Evolutionary conservation across 2,797 vertebrate genomes (phyloP).

Genomic region (Chiloscyllium punctatum): DNA sequence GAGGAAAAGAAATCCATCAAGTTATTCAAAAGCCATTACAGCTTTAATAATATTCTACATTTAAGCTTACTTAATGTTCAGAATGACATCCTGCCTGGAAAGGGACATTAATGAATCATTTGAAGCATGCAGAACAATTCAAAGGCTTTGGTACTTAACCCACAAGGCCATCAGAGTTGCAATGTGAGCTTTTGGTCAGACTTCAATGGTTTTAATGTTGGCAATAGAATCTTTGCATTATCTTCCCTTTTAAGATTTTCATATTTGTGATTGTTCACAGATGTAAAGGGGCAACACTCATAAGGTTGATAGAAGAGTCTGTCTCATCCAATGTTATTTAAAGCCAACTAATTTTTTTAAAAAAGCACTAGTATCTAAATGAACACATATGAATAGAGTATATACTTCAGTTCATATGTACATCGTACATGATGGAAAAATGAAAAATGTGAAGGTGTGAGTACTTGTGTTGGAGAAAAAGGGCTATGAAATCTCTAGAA

Average conservation of each 20-base stretch:
- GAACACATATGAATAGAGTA: neutral
- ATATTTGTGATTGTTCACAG: neutral
- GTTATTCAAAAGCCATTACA: slow-evolving; percentile 29
- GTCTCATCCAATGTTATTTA: neutral
- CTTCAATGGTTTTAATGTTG: neutral
- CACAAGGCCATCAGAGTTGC: neutral
- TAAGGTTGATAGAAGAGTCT: neutral
- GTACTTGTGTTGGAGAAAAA: neutral
- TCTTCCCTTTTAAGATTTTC: neutral
- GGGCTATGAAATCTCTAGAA: neutral
- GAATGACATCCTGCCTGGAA: slow-evolving; percentile 26
- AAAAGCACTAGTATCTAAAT: neutral
- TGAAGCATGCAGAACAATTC: slow-evolving; percentile 3
- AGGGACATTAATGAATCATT: slow-evolving; percentile 34
- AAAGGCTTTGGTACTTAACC: slow-evolving; percentile 23
- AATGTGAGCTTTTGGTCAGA: slow-evolving; percentile 11
- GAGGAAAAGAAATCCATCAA: slow-evolving; percentile 32
- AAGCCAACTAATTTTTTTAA: neutral
- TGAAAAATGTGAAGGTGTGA: neutral
- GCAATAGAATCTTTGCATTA: neutral
- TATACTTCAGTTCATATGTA: neutral
- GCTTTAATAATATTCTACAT: slow-evolving; percentile 35
- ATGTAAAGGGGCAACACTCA: neutral
- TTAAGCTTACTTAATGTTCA: slow-evolving; percentile 31
- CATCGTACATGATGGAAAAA: neutral